Evolutionary conservation across 2,888 invertebrate species (phyloP).

Genomic region (Mellilla xanthometata): DNA sequence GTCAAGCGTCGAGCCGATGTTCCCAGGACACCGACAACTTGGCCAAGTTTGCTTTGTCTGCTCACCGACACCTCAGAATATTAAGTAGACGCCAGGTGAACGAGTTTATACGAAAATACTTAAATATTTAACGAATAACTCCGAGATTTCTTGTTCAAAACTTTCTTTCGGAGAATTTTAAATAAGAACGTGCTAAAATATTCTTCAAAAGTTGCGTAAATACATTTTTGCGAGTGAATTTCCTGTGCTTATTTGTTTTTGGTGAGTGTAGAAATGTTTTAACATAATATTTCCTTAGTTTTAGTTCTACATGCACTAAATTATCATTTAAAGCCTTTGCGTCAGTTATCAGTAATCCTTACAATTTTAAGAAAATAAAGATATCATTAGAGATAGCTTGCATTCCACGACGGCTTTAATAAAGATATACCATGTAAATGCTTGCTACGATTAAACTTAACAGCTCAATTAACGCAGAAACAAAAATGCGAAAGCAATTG

Average conservation of each 20-base stretch:
- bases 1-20: slow-evolving; percentile 52
- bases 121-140: slow-evolving; percentile 60
- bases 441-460: slow-evolving; percentile 11
- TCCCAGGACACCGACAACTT: slow-evolving; percentile 53
- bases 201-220: slow-evolving; percentile 10
- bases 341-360: no score
- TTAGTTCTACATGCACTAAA: no score
- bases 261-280: background rate
- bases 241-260: slow-evolving; percentile 5
- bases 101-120: slow-evolving; percentile 58
- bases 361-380: no score
- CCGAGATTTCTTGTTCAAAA: slow-evolving; percentile 52
- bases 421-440: background rate
- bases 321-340: no score
- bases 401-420: background rate
- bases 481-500: slow-evolving; percentile 43
- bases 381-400: no score
- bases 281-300: slow-evolving; percentile 1
- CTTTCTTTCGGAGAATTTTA: slow-evolving; percentile 36
- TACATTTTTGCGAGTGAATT: slow-evolving; percentile 8
- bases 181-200: slow-evolving; percentile 16
- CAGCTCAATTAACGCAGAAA: slow-evolving; percentile 45
- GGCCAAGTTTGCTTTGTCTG: slow-evolving; percentile 52
- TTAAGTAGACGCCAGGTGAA: slow-evolving; percentile 70
- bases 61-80: slow-evolving; percentile 63